Percentiles rank a stretch among this genome's conserved stretches.
Evolutionary conservation across 2,888 invertebrate genomes (phyloP).

Genomic region (Megalurothrips usitatus): DNA sequence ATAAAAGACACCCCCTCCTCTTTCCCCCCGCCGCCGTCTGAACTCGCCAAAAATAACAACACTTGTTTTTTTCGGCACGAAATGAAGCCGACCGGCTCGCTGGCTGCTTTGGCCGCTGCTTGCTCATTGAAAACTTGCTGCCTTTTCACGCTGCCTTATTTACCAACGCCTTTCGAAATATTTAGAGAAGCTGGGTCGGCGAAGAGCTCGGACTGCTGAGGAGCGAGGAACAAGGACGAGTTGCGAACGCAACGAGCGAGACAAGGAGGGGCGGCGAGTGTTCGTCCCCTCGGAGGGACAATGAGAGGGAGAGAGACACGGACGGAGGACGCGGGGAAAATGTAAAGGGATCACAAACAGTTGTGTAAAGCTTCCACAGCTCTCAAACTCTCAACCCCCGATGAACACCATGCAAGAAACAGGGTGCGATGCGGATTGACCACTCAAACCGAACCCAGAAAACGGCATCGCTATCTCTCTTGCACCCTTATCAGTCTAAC

Average conservation of each 20-base stretch:
- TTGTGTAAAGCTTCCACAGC: too few relatives aligned
- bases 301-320: background rate
- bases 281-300: background rate
- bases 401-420: too few relatives aligned
- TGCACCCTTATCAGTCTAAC: too few relatives aligned
- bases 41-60: slow-evolving; percentile 7
- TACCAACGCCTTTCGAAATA: slow-evolving; percentile 15
- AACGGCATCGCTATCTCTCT: too few relatives aligned
- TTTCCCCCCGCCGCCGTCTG: background rate
- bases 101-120: background rate
- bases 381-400: too few relatives aligned
- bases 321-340: background rate
- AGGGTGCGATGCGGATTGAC: too few relatives aligned
- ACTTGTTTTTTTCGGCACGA: background rate
- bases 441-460: too few relatives aligned
- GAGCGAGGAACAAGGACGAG: background rate
- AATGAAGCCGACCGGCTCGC: background rate
- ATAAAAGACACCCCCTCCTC: background rate
- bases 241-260: background rate
- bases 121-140: slow-evolving; percentile 8
- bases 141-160: slow-evolving; percentile 8
- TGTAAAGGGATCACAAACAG: background rate
- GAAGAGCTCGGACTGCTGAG: too few relatives aligned
- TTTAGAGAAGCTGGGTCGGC: background rate
- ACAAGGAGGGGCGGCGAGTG: background rate